Evolutionary conservation across 2,113 vertebrate species (phyloP).

Genomic region (Myotis davidii): DNA sequence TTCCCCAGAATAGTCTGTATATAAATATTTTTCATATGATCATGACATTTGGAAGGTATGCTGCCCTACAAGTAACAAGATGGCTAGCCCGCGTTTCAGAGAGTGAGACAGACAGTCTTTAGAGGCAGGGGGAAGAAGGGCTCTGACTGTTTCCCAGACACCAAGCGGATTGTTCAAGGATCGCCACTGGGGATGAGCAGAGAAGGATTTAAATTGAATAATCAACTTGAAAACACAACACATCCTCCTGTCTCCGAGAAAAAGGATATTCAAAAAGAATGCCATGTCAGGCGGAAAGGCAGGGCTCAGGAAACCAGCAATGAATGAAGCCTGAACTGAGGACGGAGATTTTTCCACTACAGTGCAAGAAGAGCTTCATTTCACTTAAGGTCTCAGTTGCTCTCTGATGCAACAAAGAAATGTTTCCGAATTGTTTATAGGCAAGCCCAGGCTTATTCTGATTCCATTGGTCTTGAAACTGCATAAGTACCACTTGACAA

Average conservation of each 20-base stretch:
- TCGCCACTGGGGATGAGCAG: neutral
- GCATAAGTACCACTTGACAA: neutral
- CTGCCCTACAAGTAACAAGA: neutral
- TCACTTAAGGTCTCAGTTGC: neutral
- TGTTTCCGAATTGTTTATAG: constrained; percentile 19
- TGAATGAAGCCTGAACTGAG: neutral
- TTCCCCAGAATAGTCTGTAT: neutral
- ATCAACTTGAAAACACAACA: constrained; percentile 62
- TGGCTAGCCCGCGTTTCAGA: neutral
- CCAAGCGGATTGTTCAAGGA: neutral
- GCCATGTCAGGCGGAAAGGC: neutral
- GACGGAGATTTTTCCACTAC: neutral
- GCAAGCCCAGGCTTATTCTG: neutral
- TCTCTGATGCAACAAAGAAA: neutral
- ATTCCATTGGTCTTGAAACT: neutral
- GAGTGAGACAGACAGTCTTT: neutral
- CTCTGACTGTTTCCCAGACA: neutral
- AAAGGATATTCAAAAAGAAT: constrained; percentile 51
- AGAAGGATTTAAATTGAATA: constrained; percentile 55
- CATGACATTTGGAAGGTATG: neutral
- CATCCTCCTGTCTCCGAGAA: constrained; percentile 10
- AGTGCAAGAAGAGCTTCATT: neutral
- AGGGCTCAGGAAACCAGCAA: neutral
- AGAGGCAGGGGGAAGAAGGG: neutral
- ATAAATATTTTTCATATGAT: neutral